These are phyloP conservation scores for Drosophila austrosaltans DNA, from an alignment of 2,888 invertebrate genomes.

Conservation along the genomic window DNA sequence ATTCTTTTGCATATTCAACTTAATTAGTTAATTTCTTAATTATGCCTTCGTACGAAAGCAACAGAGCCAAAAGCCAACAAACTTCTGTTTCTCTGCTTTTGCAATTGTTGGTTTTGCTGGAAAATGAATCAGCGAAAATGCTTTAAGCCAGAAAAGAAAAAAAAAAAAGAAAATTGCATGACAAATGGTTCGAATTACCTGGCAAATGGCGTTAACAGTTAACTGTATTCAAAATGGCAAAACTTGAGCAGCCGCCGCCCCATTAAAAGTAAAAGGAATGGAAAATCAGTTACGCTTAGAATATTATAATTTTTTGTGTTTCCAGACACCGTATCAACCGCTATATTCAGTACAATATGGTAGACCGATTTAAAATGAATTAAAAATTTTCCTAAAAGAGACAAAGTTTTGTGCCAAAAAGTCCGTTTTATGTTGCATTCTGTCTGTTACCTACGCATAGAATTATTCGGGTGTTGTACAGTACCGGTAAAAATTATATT, in stretches of 20 bases:
- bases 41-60: slow-evolving; percentile 52
- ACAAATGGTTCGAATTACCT: slow-evolving; percentile 41
- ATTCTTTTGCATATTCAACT: slow-evolving; percentile 12
- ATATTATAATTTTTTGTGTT: neutral
- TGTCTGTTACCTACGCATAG: too few relatives aligned
- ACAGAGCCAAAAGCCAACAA: slow-evolving; percentile 16
- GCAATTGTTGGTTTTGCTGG: slow-evolving; percentile 41
- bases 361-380: too few relatives aligned
- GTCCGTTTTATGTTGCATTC: too few relatives aligned
- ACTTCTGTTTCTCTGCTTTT: slow-evolving; percentile 34
- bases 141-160: slow-evolving; percentile 29
- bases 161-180: slow-evolving; percentile 16
- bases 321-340: neutral
- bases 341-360: too few relatives aligned
- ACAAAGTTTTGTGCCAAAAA: too few relatives aligned
- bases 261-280: slow-evolving; percentile 28
- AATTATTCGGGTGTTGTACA: too few relatives aligned
- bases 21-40: slow-evolving; percentile 67
- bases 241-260: slow-evolving; percentile 13
- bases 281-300: neutral
- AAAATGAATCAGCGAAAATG: slow-evolving; percentile 69
- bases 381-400: too few relatives aligned
- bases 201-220: slow-evolving; percentile 48
- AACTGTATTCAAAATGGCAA: slow-evolving; percentile 27
- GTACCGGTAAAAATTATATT: too few relatives aligned